A percentile compares a stretch with the other conserved stretches of the same genome.
phyloP scores from a whole-genome alignment of 2,888 invertebrate genomes.

The Mycalesis mineus region DNA sequence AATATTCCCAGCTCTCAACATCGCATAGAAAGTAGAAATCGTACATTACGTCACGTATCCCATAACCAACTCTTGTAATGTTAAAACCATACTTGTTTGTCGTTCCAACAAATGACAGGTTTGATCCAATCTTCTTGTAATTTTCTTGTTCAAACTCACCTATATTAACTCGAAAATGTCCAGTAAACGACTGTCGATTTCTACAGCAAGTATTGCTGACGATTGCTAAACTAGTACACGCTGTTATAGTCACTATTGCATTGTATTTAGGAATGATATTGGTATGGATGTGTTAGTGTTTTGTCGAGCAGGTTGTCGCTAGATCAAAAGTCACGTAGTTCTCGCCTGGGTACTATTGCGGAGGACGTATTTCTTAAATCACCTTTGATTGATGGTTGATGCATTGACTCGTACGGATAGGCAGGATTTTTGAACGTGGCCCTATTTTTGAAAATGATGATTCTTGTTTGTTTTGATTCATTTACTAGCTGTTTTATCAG shows the following conservation, averaged over 20 bases:
- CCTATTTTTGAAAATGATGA: slow-evolving; percentile 3
- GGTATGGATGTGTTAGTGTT: background rate
- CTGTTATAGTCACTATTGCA: background rate
- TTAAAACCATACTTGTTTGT: slow-evolving; percentile 19
- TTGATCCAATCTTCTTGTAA: slow-evolving; percentile 29
- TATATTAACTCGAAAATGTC: slow-evolving; percentile 41
- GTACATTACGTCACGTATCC: slow-evolving; percentile 17
- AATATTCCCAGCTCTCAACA: background rate
- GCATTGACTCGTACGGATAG: slow-evolving; percentile 18
- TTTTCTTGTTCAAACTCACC: slow-evolving; percentile 55
- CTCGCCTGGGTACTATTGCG: slow-evolving; percentile 38
- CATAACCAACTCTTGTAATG: slow-evolving; percentile 27
- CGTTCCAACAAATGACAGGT: slow-evolving; percentile 27
- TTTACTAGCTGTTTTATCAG: too few species aligned
- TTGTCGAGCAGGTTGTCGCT: background rate
- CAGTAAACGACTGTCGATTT: slow-evolving; percentile 22
- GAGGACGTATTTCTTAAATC: slow-evolving; percentile 45
- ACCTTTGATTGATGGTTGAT: slow-evolving; percentile 38
- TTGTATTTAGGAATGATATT: background rate
- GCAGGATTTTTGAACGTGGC: slow-evolving; percentile 16
- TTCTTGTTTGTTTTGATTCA: too few species aligned
- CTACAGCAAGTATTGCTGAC: background rate
- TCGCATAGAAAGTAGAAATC: slow-evolving; percentile 2
- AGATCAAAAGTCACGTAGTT: slow-evolving; percentile 45
- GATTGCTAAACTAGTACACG: background rate